Evolutionary conservation across 2,888 invertebrate species (phyloP), one percentile per base, ranked within the genome.

Genomic region (Apamea sordens): DNA sequence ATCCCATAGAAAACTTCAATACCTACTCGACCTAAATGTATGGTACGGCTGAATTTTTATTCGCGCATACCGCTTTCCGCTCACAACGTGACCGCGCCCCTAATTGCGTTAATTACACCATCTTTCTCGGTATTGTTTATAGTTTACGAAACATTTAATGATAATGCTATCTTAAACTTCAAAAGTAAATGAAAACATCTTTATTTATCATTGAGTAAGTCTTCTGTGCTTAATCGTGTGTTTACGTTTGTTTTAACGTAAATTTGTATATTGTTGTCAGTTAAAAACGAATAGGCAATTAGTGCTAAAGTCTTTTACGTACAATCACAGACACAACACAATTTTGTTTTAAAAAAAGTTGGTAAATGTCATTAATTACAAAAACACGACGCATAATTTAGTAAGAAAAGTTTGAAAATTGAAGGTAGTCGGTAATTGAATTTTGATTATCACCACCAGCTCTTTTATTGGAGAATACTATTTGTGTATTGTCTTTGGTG

Each of bases 91-190:
- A 59, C 70, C 47, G 56, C 53, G 65, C 11, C 36, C 1, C 8
- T 53, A 15, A 64, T 47, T 64, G 6, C 47, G 11, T 32, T 50
- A 53, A 77, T 70, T 28, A 56, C 15, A 13, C 0, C n/a, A 68
- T 74, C 10, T 13, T 47, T 63, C 28, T 32, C 13, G 2, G 41
- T 64, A 59, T 63, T 74, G 61, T 68, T 82, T 61, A 73, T 71
- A 56, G 5, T 61, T 72, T 24, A 69, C 28, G 24, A 32, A 36
- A 44, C n/a, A 10, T 44, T 36, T 6, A 44, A 41, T 59, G 56
- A 82, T 83, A 83, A 41, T 5, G 21, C 0, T 77, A 73, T 83
- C 82, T 67, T 18, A 15, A 47, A 70, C 21, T 15, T n/a, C 7
- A n/a, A 56, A 59, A 47, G 61, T n/a, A n/a, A 28, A 44, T 50